phyloP scores from a whole-genome alignment of 1,140 invertebrate genomes.

The Diachasmimorpha longicaudata region DNA sequence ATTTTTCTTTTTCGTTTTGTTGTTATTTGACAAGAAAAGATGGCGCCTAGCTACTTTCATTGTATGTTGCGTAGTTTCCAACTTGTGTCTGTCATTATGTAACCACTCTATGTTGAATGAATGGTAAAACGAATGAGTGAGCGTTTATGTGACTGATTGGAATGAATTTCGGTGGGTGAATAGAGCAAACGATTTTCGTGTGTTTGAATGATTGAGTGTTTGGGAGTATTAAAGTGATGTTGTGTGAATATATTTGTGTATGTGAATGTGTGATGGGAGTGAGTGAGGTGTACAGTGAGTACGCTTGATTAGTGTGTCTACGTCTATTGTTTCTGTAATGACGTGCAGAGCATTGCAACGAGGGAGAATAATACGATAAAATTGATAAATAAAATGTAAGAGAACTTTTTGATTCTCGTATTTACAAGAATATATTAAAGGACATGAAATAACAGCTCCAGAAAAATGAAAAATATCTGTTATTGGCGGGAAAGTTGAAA shows the following conservation, averaged over 20 bases:
- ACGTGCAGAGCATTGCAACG: conserved; percentile 52
- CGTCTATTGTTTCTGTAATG: conserved; percentile 63
- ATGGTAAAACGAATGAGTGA: conserved; percentile 52
- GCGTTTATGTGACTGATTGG: conserved; percentile 58
- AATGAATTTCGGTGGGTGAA: neutral
- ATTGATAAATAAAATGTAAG: neutral
- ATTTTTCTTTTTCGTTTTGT: neutral
- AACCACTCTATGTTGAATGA: conserved; percentile 60
- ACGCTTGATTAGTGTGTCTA: conserved; percentile 63
- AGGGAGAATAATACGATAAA: neutral
- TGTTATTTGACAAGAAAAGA: neutral
- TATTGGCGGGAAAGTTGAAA: neutral
- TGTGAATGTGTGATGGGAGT: conserved; percentile 14
- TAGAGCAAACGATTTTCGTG: neutral
- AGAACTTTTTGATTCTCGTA: too few relatives aligned
- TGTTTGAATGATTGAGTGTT: neutral
- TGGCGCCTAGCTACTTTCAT: conserved; percentile 10
- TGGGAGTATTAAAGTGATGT: neutral
- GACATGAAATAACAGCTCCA: too few relatives aligned
- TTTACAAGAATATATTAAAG: too few relatives aligned
- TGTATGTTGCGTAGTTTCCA: conserved; percentile 56
- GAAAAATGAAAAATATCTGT: neutral
- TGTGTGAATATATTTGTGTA: neutral
- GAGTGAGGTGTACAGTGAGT: conserved; percentile 45
- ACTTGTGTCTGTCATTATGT: conserved; percentile 67